Conservation (phyloP, 2,113 vertebrate species). For the Haemorhous mexicanus region DNA sequence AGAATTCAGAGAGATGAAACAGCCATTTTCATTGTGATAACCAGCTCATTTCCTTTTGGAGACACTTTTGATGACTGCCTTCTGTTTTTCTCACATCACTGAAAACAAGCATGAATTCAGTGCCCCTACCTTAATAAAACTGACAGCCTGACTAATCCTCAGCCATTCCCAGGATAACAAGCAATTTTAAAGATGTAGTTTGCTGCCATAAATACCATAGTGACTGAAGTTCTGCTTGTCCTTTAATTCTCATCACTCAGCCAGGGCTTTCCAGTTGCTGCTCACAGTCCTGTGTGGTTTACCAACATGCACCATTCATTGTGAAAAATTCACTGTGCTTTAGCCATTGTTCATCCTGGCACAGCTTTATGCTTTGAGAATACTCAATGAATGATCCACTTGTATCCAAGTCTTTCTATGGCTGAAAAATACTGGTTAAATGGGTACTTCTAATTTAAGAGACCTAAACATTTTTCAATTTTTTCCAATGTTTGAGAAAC, state of each 20-base stretch:
- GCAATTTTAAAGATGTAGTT: neutral
- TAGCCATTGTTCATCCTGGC: neutral
- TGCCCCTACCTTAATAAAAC: neutral
- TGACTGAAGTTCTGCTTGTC: neutral
- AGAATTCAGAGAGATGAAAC: neutral
- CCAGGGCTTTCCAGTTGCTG: neutral
- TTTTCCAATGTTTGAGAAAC: neutral
- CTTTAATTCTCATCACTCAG: neutral
- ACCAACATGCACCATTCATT: neutral
- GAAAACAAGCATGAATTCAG: neutral
- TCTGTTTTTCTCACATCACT: neutral
- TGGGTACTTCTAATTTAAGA: neutral
- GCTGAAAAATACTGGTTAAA: neutral
- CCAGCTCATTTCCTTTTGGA: conserved; percentile 3
- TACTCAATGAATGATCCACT: neutral
- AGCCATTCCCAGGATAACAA: neutral
- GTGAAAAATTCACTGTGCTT: neutral
- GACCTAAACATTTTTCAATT: neutral
- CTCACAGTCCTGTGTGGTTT: neutral
- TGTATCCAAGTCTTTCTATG: neutral
- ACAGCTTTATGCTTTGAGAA: neutral
- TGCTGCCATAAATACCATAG: neutral
- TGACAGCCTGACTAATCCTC: conserved; percentile 6
- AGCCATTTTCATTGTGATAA: neutral
- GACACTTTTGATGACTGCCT: neutral